These are phyloP conservation scores for Hetaerina americana DNA, from an alignment of 1,140 invertebrate genomes.

Conservation along the genomic window DNA sequence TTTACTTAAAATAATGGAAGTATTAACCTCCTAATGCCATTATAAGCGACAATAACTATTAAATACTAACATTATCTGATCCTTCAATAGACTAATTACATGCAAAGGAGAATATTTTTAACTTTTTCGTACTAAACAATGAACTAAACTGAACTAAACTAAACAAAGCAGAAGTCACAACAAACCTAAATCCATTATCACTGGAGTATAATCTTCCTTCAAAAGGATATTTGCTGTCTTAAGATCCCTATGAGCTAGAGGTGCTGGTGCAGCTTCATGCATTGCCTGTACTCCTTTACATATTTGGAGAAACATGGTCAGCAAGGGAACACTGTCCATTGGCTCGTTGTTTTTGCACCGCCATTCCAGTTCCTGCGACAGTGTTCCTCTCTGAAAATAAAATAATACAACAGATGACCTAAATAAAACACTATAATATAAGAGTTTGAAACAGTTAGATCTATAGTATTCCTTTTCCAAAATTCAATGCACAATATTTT, in stretches of 20 bases:
- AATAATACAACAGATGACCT: too few species aligned
- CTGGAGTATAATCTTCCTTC: slow-evolving; percentile 50
- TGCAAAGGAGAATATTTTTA: too few species aligned
- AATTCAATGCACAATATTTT: too few species aligned
- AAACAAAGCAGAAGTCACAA: slow-evolving; percentile 8
- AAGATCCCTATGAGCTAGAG: slow-evolving; percentile 69
- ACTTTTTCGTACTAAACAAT: background rate
- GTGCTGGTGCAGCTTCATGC: slow-evolving; percentile 56
- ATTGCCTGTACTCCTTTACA: slow-evolving; percentile 62
- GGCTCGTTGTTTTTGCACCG: slow-evolving; percentile 42
- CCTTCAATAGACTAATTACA: too few species aligned
- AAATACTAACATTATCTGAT: too few species aligned
- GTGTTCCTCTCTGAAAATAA: slow-evolving; percentile 51
- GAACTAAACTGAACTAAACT: background rate
- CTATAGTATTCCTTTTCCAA: too few species aligned
- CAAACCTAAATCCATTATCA: slow-evolving; percentile 74
- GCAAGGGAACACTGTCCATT: slow-evolving; percentile 47
- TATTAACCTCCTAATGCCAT: too few species aligned
- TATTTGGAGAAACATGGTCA: slow-evolving; percentile 57
- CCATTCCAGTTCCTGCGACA: slow-evolving; percentile 52
- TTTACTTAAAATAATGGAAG: too few species aligned
- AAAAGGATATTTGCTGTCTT: slow-evolving; percentile 75
- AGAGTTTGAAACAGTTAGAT: too few species aligned
- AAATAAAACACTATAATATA: too few species aligned
- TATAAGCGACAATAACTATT: too few species aligned